Base-by-base conservation (phyloP, 92 coral and sea anemone genomes). In the Bergia puertoricense region DNA sequence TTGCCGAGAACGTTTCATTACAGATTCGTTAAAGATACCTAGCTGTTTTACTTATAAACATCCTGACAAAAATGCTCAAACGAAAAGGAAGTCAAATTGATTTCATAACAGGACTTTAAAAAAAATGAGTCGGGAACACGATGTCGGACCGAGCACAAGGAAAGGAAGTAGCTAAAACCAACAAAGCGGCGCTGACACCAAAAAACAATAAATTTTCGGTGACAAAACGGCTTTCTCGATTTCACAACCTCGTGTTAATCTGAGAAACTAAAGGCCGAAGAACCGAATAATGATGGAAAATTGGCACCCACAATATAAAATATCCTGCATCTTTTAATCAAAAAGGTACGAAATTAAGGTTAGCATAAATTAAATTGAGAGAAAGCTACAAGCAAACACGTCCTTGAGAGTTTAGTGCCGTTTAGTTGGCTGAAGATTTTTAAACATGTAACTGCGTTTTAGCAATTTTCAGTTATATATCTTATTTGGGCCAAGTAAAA, bases 221-320 rank as follows among this genome's bases (percentile, higher is more conserved):
- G 36, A 73, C 77, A 73, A 73, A 73, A 73, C 37, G 36, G 23
- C 43, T 73, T 7, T 72, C 76, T 30, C 39, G 48, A 56, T 36
- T 80, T 80, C 72, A 56, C 85, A 37, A 11, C 48, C 65, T 80
- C 57, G 85, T 80, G 85, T 38, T 80, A 57, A 80, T 80, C 50
- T 68, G 37, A 39, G 41, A 43, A 59, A 80, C 38, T 80, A 8
- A 74, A 18, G 50, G 39, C 69, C 39, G 37, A 5, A 10, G 76
- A 37, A 72, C 39, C 18, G 5, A 72, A 30, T 18, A 80, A 14
- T 15, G 69, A 56, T 5, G 48, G 48, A 37, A 23, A 23, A 54
- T 37, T 38, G 82, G 9, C 68, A 51, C 44, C 39, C 22, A 65
- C 44, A 62, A 62, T 30, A 62, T 3, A 2, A 62, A 62, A 2